Evolutionary conservation across 2,888 invertebrate species (phyloP).

Genomic region (Allacma fusca): DNA sequence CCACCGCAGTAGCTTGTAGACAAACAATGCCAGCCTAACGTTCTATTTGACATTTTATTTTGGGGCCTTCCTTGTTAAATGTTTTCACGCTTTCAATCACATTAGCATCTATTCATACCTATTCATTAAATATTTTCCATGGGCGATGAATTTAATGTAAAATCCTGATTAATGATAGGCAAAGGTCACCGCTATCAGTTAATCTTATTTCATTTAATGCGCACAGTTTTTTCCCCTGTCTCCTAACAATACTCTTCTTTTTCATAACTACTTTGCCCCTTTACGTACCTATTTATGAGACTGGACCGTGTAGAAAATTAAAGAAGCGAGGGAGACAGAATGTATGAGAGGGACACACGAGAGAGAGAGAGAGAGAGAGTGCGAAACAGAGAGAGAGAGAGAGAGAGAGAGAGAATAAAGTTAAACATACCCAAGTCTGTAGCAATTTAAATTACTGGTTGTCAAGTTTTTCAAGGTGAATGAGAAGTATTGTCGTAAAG

Average conservation of each 20-base stretch:
- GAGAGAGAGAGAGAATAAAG: background rate
- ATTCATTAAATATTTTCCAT: slow-evolving; percentile 39
- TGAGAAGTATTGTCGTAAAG: slow-evolving; percentile 42
- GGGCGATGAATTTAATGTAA: background rate
- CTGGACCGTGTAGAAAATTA: slow-evolving; percentile 24
- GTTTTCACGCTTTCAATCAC: slow-evolving; percentile 46
- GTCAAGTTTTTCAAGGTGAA: slow-evolving; percentile 47
- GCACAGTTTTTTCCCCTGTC: too few species aligned
- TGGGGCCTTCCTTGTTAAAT: slow-evolving; percentile 3
- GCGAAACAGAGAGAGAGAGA: slow-evolving; percentile 18
- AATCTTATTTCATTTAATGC: slow-evolving; percentile 29
- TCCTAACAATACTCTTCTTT: too few species aligned
- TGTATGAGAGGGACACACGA: too few species aligned
- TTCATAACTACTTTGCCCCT: too few species aligned
- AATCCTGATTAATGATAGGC: slow-evolving; percentile 39
- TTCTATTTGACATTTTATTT: slow-evolving; percentile 20
- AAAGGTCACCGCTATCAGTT: slow-evolving; percentile 26
- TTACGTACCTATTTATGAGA: background rate
- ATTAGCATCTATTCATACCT: slow-evolving; percentile 28
- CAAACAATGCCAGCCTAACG: background rate
- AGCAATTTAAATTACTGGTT: slow-evolving; percentile 43
- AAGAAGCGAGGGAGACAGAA: background rate
- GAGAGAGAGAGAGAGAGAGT: too few species aligned
- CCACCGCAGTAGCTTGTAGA: slow-evolving; percentile 22
- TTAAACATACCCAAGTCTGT: slow-evolving; percentile 22